Conservation (phyloP, 2,113 vertebrate genomes). For the Machaerirhynchus nigripectus region DNA sequence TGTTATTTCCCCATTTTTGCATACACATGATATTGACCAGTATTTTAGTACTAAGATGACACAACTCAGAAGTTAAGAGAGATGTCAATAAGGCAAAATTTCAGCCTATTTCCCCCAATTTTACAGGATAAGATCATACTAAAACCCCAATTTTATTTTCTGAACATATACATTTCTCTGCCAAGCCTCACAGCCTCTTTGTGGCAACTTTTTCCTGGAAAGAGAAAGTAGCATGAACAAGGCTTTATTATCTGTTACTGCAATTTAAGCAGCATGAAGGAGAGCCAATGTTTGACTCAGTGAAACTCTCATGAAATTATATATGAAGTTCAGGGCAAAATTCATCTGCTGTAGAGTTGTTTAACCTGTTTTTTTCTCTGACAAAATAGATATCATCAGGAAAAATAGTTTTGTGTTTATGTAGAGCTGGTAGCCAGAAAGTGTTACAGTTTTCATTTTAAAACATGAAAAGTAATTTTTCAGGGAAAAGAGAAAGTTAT, state of each 20-base stretch:
- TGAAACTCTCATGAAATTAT: background rate
- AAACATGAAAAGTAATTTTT: background rate
- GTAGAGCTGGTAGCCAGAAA: background rate
- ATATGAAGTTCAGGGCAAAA: background rate
- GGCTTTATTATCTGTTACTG: constrained; percentile 9
- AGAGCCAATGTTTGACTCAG: background rate
- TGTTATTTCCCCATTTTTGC: background rate
- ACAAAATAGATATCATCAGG: background rate
- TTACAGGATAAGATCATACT: background rate
- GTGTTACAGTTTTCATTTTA: background rate
- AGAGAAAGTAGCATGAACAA: background rate
- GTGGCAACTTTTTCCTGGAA: background rate
- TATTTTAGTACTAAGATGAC: background rate
- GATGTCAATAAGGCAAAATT: background rate
- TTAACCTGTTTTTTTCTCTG: background rate
- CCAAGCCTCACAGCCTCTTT: background rate
- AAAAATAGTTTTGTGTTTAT: background rate
- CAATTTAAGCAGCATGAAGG: background rate
- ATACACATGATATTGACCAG: rapidly evolving
- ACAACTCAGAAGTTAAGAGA: background rate
- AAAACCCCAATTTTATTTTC: background rate
- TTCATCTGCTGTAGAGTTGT: background rate
- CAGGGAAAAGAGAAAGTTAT: background rate
- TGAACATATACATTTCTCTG: background rate
- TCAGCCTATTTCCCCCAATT: background rate